Evolutionary conservation across 1,140 invertebrate species (phyloP).

Genomic region (Bombus difficillimus): DNA sequence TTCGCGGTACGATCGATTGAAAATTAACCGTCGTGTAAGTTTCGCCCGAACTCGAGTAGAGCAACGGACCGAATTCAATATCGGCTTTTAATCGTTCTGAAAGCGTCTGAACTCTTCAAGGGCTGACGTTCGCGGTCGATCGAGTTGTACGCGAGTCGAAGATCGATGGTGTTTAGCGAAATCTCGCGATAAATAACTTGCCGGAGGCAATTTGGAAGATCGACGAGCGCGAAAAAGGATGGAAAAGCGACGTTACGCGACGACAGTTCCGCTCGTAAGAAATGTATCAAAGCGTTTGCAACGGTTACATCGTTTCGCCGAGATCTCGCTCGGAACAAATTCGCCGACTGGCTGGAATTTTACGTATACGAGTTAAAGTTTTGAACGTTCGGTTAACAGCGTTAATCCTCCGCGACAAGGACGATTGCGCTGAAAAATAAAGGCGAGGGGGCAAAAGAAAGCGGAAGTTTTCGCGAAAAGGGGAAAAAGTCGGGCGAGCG

Average conservation of each 20-base stretch:
- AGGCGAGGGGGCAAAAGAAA: not conserved
- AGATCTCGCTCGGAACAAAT: not conserved
- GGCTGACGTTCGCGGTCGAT: not conserved
- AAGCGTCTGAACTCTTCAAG: not conserved
- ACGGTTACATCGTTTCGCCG: not conserved
- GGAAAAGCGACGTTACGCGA: not conserved
- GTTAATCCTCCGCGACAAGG: not conserved
- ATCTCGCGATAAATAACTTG: slow-evolving; percentile 11
- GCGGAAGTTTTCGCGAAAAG: slow-evolving; percentile 16
- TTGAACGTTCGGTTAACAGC: not conserved
- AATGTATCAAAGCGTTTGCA: not conserved
- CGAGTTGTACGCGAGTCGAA: not conserved
- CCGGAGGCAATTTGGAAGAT: not conserved
- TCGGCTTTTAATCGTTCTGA: not conserved
- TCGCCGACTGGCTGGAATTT: not conserved
- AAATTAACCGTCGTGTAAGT: slow-evolving; percentile 33
- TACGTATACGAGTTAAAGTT: not conserved
- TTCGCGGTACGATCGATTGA: slow-evolving; percentile 15
- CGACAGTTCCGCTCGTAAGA: not conserved
- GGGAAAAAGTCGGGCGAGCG: slow-evolving; percentile 1
- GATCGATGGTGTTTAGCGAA: not conserved
- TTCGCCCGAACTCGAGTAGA: not conserved
- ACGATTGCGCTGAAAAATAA: not conserved
- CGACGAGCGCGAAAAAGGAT: not conserved
- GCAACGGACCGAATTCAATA: not conserved